Evolutionary conservation across 2,113 vertebrate species (phyloP), one percentile per base, ranked within the genome.

Genomic region (Nibea coibor): DNA sequence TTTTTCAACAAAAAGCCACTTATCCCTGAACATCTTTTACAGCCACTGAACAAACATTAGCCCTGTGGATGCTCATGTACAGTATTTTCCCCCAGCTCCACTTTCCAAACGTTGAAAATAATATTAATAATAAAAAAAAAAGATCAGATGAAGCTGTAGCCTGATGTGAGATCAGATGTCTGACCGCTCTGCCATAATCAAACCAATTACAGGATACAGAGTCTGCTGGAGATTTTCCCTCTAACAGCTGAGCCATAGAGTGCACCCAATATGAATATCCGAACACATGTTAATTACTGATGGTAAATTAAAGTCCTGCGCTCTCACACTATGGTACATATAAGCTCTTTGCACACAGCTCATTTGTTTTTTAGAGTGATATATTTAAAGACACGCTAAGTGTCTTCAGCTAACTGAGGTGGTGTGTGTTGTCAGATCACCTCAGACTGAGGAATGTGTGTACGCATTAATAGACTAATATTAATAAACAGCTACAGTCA

Each of bases 231-330:
- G 31, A 45, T 31, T 2, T 48, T 71, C 31, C 51, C 26, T 71
- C 22, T 9, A 72, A 71, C 48, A 57, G 47, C 24, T 62, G 64
- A 69, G 35, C 12, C 56, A 28, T 16, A 71, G 28, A 56, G 43
- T 9, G 4, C 15, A 26, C 11, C 1, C 5, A 7, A 39, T 39
- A 14, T 53, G 28, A 69, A 54, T 35, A 71, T 57, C 28, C 47
- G 64, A 69, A 70, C 58, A 70, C 65, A 24, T 61, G 71, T 35
- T 39, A 24, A 63, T 75, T 69, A 24, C 26, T 64, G 50, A 58
- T 2, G 8, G 48, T 58, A 57, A 75, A 75, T 75, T 8, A 56
- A 69, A 39, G 42, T 39, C 16, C 2, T 31, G 15, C 16, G 28
- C 73, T 47, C 17, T 54, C 12, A 28, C 5, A 1, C 42, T 8